Base-by-base conservation (phyloP, 2,113 vertebrate genomes). In the Ardeotis arabs region DNA sequence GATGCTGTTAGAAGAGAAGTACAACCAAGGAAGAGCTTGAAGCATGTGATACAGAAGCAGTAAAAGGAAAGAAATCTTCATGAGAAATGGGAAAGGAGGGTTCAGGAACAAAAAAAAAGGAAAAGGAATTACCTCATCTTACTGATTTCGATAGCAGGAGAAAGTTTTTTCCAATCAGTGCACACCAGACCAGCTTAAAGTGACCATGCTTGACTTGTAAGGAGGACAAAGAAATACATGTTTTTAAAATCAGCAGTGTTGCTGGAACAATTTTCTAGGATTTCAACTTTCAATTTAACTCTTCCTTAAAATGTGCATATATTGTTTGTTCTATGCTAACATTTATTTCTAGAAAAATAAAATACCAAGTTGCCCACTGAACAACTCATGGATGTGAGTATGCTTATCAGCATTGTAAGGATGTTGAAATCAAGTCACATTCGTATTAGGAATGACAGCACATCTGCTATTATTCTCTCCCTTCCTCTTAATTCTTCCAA, bases 181-280 rank as follows among this genome's bases (percentile, higher is more conserved):
- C 95, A 47, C 99, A 99, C 99, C 99, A 99, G 64, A 99, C 98
- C 95, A 99, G 98, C 95, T 99, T 99, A 22, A 99, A 99, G 96
- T 98, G 98, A 69, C 99, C 99, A 22, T 99, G 99, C 95, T 99
- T 99, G 87, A 99, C 99, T 99, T 99, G 95, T 45, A 94, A 94
- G 49, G 68, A 82, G 41, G 45, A 83, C 56, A 95, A 70, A 90
- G 22, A 77, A 53, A 95, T 27, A 22, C 8, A 53, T 4, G 8
- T 20, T 86, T 86, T 77, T 77, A 84, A 45, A 33, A 70, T 45
- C 47, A 90, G 35, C 31, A 68, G 24, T n/a, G 37, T 24, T 70
- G 47, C 52, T 23, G 5, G 45, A 83, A 73, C 3, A 1, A 33
- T 56, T 37, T 84, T 62, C 45, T 60, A 75, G 11, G 22, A 85